phyloP scores from a whole-genome alignment of 2,888 invertebrate genomes.

The Epirrhoe alternata region DNA sequence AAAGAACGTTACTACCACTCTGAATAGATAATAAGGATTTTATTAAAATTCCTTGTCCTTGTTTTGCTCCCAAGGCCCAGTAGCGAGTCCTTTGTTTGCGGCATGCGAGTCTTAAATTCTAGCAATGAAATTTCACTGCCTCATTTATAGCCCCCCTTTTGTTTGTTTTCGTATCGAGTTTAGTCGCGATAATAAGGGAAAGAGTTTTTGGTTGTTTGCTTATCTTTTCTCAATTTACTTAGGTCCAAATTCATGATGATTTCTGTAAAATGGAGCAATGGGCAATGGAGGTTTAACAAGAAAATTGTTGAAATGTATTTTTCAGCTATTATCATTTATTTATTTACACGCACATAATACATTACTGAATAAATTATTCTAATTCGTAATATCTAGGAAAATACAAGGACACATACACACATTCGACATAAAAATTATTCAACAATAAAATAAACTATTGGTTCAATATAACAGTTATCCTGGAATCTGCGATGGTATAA shows the following conservation, averaged over 20 bases:
- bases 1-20: constrained; percentile 77
- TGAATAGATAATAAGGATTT: constrained; percentile 83
- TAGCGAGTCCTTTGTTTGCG: constrained; percentile 69
- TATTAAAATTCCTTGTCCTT: constrained; percentile 83
- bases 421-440: no score
- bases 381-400: no score
- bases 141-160: constrained; percentile 60
- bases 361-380: no score
- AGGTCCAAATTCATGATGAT: constrained; percentile 37
- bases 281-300: background rate
- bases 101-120: constrained; percentile 67
- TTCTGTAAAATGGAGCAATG: constrained; percentile 23
- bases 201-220: constrained; percentile 47
- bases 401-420: no score
- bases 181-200: constrained; percentile 50
- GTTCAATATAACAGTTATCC: constrained; percentile 3
- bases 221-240: constrained; percentile 47
- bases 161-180: constrained; percentile 58
- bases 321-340: background rate
- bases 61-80: constrained; percentile 69
- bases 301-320: constrained; percentile 3
- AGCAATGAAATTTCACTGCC: constrained; percentile 67
- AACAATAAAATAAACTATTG: no score
- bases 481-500: background rate
- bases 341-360: no score